Evolutionary conservation across 2,888 invertebrate genomes (phyloP).

Genomic region (Onthophagus sagittarius): DNA sequence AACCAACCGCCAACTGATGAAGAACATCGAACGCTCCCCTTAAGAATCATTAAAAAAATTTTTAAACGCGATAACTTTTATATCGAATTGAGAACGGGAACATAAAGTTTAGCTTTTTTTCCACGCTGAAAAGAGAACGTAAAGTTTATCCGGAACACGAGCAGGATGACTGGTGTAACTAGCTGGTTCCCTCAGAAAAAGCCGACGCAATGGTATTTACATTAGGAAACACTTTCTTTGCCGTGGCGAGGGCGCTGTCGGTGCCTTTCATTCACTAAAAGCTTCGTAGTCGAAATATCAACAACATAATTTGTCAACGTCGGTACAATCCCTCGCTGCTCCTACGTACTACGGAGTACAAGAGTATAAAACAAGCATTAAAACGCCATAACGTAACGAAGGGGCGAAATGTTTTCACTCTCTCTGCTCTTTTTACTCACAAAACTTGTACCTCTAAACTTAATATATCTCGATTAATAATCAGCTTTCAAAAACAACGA

Average conservation of each 20-base stretch:
- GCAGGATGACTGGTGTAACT: background rate
- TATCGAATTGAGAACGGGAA: background rate
- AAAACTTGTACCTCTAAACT: background rate
- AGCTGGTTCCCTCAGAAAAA: background rate
- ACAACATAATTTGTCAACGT: slow-evolving; percentile 20
- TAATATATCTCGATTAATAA: background rate
- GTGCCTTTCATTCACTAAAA: slow-evolving; percentile 11
- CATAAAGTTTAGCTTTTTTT: background rate
- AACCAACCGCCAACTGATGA: background rate
- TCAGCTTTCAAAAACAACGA: background rate
- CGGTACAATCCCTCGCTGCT: slow-evolving; percentile 13
- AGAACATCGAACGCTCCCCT: background rate
- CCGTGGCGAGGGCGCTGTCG: background rate
- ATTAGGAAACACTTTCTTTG: slow-evolving; percentile 12
- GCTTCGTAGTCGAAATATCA: slow-evolving; percentile 9
- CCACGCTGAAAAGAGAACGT: background rate
- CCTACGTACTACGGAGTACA: slow-evolving; percentile 12
- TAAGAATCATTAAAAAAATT: background rate
- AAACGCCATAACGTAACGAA: slow-evolving; percentile 15
- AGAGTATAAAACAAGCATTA: slow-evolving; percentile 22
- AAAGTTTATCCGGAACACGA: background rate
- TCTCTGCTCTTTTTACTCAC: background rate
- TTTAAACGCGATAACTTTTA: background rate
- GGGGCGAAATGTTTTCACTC: background rate
- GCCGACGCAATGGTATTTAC: slow-evolving; percentile 12